A percentile compares a stretch with the other conserved stretches of the same genome.
Evolutionary conservation across 2,113 vertebrate genomes (phyloP).

Genomic region (Stigmatopora argus): DNA sequence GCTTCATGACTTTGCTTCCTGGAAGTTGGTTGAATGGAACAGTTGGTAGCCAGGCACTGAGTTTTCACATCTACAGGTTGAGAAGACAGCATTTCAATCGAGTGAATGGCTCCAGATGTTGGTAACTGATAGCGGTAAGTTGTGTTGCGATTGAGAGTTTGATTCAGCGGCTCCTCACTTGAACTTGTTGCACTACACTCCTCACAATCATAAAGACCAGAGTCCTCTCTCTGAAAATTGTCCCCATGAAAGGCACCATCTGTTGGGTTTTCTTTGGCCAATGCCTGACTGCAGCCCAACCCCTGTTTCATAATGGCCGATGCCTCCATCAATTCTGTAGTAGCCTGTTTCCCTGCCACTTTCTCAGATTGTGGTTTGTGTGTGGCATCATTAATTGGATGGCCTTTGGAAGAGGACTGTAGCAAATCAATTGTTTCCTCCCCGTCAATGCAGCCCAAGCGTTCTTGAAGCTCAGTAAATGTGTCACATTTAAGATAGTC

Average conservation of each 20-base stretch:
- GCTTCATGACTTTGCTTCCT: conserved; percentile 47
- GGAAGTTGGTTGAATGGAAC: conserved; percentile 46
- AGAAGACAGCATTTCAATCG: conserved; percentile 68
- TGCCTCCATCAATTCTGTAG: conserved; percentile 5
- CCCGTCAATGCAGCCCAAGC: conserved; percentile 79
- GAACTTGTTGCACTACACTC: conserved; percentile 80
- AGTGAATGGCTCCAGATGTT: conserved; percentile 15
- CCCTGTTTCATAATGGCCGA: conserved; percentile 32
- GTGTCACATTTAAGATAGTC: conserved; percentile 97
- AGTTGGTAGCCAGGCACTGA: conserved; percentile 67
- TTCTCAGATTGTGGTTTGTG: conserved; percentile 34
- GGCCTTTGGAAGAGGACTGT: conserved; percentile 35
- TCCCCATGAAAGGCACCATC: conserved; percentile 48
- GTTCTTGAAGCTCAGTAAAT: conserved; percentile 93
- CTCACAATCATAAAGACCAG: conserved; percentile 81
- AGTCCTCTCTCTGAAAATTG: conserved; percentile 70
- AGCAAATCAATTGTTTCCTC: conserved; percentile 42
- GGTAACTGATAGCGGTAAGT: conserved; percentile 54
- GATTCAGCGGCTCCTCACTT: conserved; percentile 76
- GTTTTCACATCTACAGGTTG: conserved; percentile 67
- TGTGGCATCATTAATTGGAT: conserved; percentile 8
- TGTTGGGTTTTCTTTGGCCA: conserved; percentile 30
- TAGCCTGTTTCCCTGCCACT: conserved; percentile 14
- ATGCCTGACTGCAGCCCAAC: conserved; percentile 27
- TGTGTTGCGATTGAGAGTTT: conserved; percentile 65